Evolutionary conservation across 2,888 invertebrate species (phyloP).

Genomic region (Steinernema carpocapsae): DNA sequence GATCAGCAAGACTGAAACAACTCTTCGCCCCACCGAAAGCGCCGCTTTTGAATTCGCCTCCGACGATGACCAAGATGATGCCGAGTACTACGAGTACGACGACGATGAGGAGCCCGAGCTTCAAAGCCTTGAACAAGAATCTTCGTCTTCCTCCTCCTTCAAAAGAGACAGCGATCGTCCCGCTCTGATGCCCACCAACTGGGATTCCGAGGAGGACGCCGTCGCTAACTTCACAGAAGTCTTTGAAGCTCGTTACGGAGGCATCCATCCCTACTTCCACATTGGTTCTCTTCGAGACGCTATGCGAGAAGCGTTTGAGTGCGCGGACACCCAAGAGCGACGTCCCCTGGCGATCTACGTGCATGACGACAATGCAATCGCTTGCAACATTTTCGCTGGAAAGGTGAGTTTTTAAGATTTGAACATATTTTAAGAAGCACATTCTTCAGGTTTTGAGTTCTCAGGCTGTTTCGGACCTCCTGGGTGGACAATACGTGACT

Average conservation of each 20-base stretch:
- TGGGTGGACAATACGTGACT: constrained; percentile 86
- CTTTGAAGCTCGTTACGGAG: constrained; percentile 60
- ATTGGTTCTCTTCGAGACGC: constrained; percentile 43
- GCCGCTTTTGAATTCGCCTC: constrained; percentile 19
- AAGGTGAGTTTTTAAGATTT: constrained; percentile 37
- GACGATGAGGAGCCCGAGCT: constrained; percentile 29
- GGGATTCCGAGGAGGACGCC: constrained; percentile 54
- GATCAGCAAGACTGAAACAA: not conserved
- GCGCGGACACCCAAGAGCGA: constrained; percentile 74
- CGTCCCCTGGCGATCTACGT: constrained; percentile 91
- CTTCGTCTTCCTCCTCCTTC: too few species aligned
- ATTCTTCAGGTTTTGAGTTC: constrained; percentile 77
- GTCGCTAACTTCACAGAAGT: constrained; percentile 61
- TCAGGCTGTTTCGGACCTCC: constrained; percentile 86
- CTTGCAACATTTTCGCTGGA: constrained; percentile 84
- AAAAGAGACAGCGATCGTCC: constrained; percentile 40
- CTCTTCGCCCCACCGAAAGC: not conserved
- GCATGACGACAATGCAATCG: constrained; percentile 91
- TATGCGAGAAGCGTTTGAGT: constrained; percentile 48
- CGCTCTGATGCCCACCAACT: constrained; percentile 63
- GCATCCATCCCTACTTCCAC: constrained; percentile 47
- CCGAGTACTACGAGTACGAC: constrained; percentile 30
- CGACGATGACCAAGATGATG: constrained; percentile 38
- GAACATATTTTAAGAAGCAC: constrained; percentile 1
- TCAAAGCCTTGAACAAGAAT: constrained; percentile 2